Percentiles rank a stretch among this genome's conserved stretches.
Evolutionary conservation across 2,888 invertebrate genomes (phyloP).

Genomic region (Cosmorhoe ocellata): DNA sequence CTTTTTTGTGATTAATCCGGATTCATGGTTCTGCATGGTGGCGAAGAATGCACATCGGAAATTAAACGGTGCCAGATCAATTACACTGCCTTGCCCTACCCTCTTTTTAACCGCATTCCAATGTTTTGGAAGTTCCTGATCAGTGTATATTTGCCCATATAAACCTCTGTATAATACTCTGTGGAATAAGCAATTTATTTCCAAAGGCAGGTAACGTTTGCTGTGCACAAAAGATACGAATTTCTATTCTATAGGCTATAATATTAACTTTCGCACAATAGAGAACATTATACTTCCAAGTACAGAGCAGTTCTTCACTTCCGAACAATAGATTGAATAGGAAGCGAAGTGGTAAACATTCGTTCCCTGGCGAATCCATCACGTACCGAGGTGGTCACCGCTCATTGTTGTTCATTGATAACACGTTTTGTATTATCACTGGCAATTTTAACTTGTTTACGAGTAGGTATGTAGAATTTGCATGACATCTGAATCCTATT

Average conservation of each 20-base stretch:
- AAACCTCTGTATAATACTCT: constrained; percentile 51
- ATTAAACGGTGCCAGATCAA: constrained; percentile 53
- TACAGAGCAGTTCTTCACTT: constrained; percentile 78
- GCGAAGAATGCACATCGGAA: neutral
- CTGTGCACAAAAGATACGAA: constrained; percentile 66
- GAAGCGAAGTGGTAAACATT: constrained; percentile 80
- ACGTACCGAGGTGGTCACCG: constrained; percentile 40
- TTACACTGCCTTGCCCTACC: constrained; percentile 65
- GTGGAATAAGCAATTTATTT: constrained; percentile 63
- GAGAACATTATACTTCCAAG: constrained; percentile 79
- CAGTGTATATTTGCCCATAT: constrained; percentile 53
- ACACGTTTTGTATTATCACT: neutral
- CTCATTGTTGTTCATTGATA: constrained; percentile 19
- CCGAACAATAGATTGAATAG: constrained; percentile 77
- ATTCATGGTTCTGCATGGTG: neutral
- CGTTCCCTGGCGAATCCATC: constrained; percentile 59
- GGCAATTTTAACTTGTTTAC: neutral
- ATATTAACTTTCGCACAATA: constrained; percentile 79
- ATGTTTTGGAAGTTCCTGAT: constrained; percentile 49
- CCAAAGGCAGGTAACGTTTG: constrained; percentile 72
- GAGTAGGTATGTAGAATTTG: neutral
- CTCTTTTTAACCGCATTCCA: constrained; percentile 53
- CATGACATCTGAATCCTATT: too few relatives aligned
- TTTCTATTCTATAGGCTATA: constrained; percentile 76
- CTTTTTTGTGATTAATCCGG: too few relatives aligned